These are phyloP conservation scores for Pseudorhiza aurosa DNA, from an alignment of 30 jellyfish, hydroid and myxozoan species.

Conservation along the genomic window DNA sequence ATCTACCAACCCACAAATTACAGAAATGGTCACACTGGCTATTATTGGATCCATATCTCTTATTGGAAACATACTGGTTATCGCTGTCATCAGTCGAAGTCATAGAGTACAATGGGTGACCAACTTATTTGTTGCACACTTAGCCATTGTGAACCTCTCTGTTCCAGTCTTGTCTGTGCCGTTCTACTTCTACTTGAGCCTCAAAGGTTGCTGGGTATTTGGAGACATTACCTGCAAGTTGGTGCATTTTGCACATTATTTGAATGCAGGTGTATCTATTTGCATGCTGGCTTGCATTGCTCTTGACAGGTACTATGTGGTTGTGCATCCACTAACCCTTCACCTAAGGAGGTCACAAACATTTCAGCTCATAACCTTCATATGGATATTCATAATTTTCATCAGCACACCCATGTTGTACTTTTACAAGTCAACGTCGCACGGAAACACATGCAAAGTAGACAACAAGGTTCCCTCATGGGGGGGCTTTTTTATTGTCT, in stretches of 20 bases:
- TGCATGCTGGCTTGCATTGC: slow-evolving; percentile 86
- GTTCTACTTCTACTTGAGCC: slow-evolving; percentile 63
- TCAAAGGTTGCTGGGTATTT: slow-evolving; percentile 38
- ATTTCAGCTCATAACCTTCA: slow-evolving; percentile 64
- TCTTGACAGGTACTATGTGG: slow-evolving; percentile 83
- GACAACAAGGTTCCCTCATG: slow-evolving; percentile 41
- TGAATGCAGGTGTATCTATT: slow-evolving; percentile 73
- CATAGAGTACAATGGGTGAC: slow-evolving; percentile 87
- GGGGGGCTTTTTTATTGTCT: slow-evolving; percentile 67
- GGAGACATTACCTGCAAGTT: slow-evolving; percentile 64
- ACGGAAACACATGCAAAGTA: slow-evolving; percentile 43
- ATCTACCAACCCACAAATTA: neutral
- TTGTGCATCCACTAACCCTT: slow-evolving; percentile 75
- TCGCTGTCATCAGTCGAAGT: slow-evolving; percentile 78
- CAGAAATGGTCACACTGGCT: slow-evolving; percentile 48
- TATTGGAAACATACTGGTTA: slow-evolving; percentile 68
- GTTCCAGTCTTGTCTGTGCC: slow-evolving; percentile 77
- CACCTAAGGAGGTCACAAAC: slow-evolving; percentile 85
- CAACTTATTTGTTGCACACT: slow-evolving; percentile 82
- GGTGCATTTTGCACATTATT: slow-evolving; percentile 62
- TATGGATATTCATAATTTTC: slow-evolving; percentile 65
- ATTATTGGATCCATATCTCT: slow-evolving; percentile 45
- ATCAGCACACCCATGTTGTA: slow-evolving; percentile 71
- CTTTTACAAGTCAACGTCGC: slow-evolving; percentile 39
- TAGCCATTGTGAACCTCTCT: slow-evolving; percentile 67